Percentiles rank a stretch among this genome's conserved stretches.
Evolutionary conservation across 2,113 vertebrate genomes (phyloP).

Genomic region (Gallinago paraguaiae): DNA sequence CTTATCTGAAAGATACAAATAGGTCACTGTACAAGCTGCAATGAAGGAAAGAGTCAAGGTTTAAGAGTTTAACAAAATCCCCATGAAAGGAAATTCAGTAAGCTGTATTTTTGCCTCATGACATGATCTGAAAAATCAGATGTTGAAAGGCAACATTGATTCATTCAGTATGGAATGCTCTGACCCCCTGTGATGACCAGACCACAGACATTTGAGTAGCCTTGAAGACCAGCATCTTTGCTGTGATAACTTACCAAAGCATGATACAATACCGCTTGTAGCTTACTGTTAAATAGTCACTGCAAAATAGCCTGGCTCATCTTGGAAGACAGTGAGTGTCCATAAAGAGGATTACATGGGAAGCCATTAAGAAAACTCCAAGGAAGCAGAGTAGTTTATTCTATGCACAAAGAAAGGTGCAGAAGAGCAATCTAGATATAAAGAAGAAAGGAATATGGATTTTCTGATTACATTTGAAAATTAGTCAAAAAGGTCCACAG

Average conservation of each 20-base stretch:
- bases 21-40: conserved; percentile 42
- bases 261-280: background rate
- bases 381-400: background rate
- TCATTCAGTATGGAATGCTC: background rate
- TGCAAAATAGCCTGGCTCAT: background rate
- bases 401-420: background rate
- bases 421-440: background rate
- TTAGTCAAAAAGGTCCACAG: background rate
- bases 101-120: background rate
- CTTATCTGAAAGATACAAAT: conserved; percentile 79
- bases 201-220: background rate
- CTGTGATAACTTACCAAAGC: background rate
- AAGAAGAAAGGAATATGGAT: background rate
- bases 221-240: background rate
- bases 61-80: background rate
- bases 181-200: background rate
- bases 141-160: background rate
- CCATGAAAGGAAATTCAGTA: background rate
- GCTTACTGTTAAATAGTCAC: background rate
- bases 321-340: background rate
- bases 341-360: background rate
- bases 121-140: background rate
- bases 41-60: background rate
- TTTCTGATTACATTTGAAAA: background rate
- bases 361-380: background rate